These are phyloP conservation scores for Tachyglossus aculeatus DNA, from an alignment of 2,797 vertebrate genomes.

Conservation along the genomic window DNA sequence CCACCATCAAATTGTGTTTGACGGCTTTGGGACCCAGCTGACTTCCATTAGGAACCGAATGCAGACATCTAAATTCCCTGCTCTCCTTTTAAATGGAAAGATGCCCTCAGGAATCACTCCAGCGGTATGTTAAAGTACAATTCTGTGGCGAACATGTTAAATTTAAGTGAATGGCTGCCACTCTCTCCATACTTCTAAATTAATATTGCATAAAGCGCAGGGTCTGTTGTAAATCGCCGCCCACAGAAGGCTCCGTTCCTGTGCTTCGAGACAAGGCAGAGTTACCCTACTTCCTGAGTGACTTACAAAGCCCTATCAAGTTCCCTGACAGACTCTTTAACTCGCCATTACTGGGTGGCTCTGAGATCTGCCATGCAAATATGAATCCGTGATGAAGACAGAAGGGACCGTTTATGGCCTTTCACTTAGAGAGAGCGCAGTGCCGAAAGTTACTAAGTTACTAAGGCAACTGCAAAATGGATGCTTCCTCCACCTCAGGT, in stretches of 20 bases:
- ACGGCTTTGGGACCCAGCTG: slow-evolving; percentile 32
- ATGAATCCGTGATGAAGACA: not conserved
- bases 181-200: slow-evolving; percentile 34
- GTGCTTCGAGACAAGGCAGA: slow-evolving; percentile 12
- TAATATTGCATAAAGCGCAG: slow-evolving; percentile 61
- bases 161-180: slow-evolving; percentile 26
- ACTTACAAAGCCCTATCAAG: not conserved
- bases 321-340: not conserved
- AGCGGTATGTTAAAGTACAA: slow-evolving; percentile 23
- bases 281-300: slow-evolving; percentile 24
- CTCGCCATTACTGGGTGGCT: not conserved
- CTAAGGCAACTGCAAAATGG: not conserved
- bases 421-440: not conserved
- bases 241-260: slow-evolving; percentile 16
- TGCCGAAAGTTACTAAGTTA: not conserved
- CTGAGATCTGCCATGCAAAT: not conserved
- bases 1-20: slow-evolving; percentile 6
- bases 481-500: not conserved
- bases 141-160: slow-evolving; percentile 37
- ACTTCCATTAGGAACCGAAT: slow-evolving; percentile 41
- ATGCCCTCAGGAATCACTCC: slow-evolving; percentile 31
- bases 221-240: slow-evolving; percentile 12
- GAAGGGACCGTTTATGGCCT: not conserved
- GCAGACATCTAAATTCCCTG: slow-evolving; percentile 32
- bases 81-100: slow-evolving; percentile 46